Percentiles rank a stretch among this genome's conserved stretches.
These are phyloP conservation scores for Felis chaus DNA, from an alignment of 2,113 vertebrate species.

Conservation along the genomic window DNA sequence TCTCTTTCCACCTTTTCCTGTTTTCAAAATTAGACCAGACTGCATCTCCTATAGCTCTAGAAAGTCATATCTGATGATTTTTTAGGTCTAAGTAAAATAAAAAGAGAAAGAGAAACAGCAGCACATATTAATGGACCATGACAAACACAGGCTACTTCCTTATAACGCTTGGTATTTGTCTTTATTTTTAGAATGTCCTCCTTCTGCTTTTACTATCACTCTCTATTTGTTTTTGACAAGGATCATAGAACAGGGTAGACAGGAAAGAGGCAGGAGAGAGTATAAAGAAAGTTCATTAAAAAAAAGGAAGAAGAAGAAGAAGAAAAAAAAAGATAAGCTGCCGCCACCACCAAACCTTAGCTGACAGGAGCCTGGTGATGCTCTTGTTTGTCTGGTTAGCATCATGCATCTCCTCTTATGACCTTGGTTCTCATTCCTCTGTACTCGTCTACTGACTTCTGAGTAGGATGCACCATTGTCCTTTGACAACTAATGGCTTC, in stretches of 20 bases:
- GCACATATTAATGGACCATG: constrained; percentile 78
- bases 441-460: background rate
- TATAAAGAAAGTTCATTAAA: constrained; percentile 37
- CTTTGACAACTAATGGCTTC: background rate
- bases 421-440: constrained; percentile 50
- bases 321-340: background rate
- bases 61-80: constrained; percentile 33
- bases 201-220: constrained; percentile 62
- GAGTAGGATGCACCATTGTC: background rate
- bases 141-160: constrained; percentile 80
- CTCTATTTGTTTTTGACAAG: constrained; percentile 77
- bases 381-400: background rate
- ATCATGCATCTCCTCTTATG: background rate
- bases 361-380: background rate
- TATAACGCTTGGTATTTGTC: constrained; percentile 67
- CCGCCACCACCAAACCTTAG: background rate
- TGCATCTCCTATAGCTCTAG: background rate
- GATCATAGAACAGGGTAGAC: constrained; percentile 60
- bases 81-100: constrained; percentile 74
- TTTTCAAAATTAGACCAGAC: background rate
- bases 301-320: background rate
- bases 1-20: background rate
- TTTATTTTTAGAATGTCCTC: constrained; percentile 67
- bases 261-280: constrained; percentile 25
- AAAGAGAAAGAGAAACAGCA: constrained; percentile 54